A percentile compares a stretch with the other conserved stretches of the same genome.
These are phyloP conservation scores for Phodopus roborovskii DNA, from an alignment of 2,113 vertebrate genomes.

Conservation along the genomic window DNA sequence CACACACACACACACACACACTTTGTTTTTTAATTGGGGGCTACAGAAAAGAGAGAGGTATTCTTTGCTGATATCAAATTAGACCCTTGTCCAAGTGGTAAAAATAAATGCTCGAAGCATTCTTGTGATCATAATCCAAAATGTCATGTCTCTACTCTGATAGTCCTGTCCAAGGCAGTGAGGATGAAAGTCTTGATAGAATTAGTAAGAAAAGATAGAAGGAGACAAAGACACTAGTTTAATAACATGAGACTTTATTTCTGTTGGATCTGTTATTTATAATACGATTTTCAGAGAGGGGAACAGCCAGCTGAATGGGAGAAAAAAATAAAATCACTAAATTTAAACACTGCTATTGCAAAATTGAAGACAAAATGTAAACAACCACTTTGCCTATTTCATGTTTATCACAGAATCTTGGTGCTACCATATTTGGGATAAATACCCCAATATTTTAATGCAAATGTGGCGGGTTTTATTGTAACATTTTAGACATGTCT, in stretches of 20 bases:
- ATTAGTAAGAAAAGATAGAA: not conserved
- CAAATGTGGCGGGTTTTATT: constrained; percentile 83
- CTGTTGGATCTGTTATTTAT: constrained; percentile 72
- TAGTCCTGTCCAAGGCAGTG: constrained; percentile 1
- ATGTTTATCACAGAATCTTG: constrained; percentile 85
- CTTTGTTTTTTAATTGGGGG: not conserved
- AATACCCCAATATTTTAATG: constrained; percentile 84
- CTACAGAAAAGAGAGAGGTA: not conserved
- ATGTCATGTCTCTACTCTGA: not conserved
- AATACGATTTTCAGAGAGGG: constrained; percentile 72
- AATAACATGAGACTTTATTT: constrained; percentile 49
- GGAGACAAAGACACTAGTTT: not conserved
- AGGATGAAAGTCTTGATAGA: not conserved
- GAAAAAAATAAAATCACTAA: constrained; percentile 81
- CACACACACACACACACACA: not conserved
- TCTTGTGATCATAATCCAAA: not conserved
- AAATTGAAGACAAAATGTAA: constrained; percentile 80
- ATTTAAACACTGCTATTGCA: constrained; percentile 77
- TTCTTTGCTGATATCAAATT: not conserved
- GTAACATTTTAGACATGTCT: constrained; percentile 81
- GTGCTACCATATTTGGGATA: constrained; percentile 86
- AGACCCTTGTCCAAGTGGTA: not conserved
- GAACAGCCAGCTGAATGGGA: constrained; percentile 82
- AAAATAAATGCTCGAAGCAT: not conserved
- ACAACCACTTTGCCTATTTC: constrained; percentile 80